Evolutionary conservation across 2,113 vertebrate species (phyloP).

Genomic region (Tychaedon coryphoeus): DNA sequence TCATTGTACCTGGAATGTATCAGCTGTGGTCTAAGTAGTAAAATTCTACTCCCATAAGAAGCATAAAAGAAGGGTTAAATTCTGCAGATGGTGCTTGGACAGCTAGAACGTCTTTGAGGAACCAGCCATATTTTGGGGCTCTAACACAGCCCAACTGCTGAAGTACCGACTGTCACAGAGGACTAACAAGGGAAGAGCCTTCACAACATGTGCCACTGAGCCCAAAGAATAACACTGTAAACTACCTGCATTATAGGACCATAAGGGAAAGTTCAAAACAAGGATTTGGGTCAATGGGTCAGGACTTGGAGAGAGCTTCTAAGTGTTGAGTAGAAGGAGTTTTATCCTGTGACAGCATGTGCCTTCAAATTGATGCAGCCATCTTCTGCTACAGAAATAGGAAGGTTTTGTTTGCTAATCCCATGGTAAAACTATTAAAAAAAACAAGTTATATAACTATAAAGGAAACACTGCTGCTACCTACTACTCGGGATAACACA

Average conservation of each 20-base stretch:
- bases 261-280: neutral
- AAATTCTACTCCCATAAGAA: neutral
- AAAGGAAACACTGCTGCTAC: neutral
- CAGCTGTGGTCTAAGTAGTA: neutral
- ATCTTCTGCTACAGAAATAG: neutral
- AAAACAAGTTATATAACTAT: neutral
- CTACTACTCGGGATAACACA: neutral
- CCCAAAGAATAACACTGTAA: neutral
- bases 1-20: neutral
- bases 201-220: neutral
- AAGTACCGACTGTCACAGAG: neutral
- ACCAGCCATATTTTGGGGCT: neutral
- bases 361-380: neutral
- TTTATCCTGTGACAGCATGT: neutral
- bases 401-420: neutral
- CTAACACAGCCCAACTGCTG: fast-evolving
- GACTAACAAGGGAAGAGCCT: neutral
- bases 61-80: neutral
- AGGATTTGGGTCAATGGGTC: neutral
- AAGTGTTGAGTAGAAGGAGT: neutral
- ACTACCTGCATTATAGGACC: neutral
- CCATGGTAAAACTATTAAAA: neutral
- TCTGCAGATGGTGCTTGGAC: neutral
- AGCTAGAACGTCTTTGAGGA: neutral
- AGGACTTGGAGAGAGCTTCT: neutral